These are phyloP conservation scores for Hylaea fasciaria DNA, from an alignment of 2,888 invertebrate species.

Conservation along the genomic window DNA sequence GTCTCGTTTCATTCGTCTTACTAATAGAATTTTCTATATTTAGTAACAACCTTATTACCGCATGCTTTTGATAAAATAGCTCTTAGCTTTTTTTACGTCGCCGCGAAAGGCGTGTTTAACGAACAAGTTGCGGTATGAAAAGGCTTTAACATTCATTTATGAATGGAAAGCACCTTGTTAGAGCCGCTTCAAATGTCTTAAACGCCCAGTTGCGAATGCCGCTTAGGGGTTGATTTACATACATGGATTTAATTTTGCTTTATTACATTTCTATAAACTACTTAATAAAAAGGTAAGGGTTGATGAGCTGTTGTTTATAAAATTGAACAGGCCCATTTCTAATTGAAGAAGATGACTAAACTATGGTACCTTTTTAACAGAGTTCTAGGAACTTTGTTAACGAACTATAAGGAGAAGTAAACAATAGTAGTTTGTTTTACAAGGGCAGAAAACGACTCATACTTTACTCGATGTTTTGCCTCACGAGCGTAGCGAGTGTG, in stretches of 20 bases:
- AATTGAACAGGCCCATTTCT: background rate
- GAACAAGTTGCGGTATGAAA: constrained; percentile 70
- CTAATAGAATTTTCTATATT: constrained; percentile 47
- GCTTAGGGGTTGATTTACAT: constrained; percentile 55
- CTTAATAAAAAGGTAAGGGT: no score
- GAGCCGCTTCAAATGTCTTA: constrained; percentile 70
- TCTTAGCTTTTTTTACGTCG: constrained; percentile 51
- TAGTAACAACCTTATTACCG: constrained; percentile 62
- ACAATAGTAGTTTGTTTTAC: no score
- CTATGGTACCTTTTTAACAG: no score
- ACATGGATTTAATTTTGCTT: constrained; percentile 57
- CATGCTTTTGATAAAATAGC: constrained; percentile 67
- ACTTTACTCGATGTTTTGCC: no score
- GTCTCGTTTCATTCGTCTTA: constrained; percentile 38
- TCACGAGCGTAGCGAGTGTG: no score
- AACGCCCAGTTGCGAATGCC: constrained; percentile 65
- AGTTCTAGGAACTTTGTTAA: no score
- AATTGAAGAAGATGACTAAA: no score
- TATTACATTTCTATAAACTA: constrained; percentile 43
- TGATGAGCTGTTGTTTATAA: background rate
- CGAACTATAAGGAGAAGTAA: no score
- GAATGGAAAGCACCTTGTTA: constrained; percentile 76
- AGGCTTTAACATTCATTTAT: constrained; percentile 66
- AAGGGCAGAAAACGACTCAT: no score
- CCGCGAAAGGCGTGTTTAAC: constrained; percentile 67